These are phyloP conservation scores for Crenuchus spilurus DNA, from an alignment of 2,797 vertebrate species.

Conservation along the genomic window DNA sequence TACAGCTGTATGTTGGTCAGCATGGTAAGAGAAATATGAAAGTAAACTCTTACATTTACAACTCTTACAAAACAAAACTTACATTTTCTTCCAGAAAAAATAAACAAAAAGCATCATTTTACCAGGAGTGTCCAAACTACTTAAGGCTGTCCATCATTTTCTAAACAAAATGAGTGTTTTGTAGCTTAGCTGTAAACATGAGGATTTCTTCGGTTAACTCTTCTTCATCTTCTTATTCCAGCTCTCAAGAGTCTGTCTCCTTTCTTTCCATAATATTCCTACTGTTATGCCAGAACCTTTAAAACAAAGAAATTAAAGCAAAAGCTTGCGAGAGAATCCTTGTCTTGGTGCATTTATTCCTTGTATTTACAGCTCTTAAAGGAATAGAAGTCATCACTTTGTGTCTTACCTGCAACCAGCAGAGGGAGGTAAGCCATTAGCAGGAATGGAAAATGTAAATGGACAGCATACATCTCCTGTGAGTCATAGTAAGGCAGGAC, in stretches of 20 bases:
- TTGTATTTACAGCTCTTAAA: not conserved
- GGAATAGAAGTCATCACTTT: not conserved
- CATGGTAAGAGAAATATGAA: no score
- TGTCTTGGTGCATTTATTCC: not conserved
- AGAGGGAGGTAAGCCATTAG: slow-evolving; percentile 81
- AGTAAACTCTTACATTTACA: no score
- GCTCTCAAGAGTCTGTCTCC: slow-evolving; percentile 61
- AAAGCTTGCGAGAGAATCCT: not conserved
- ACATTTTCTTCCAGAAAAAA: no score
- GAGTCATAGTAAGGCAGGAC: slow-evolving; percentile 80
- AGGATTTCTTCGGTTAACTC: slow-evolving; percentile 51
- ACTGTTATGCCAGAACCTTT: slow-evolving; percentile 68
- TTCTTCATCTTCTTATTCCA: slow-evolving; percentile 70
- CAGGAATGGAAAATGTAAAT: slow-evolving; percentile 73
- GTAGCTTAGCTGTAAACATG: not conserved
- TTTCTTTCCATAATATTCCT: slow-evolving; percentile 71
- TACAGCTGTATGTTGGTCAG: no score
- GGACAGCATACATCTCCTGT: slow-evolving; percentile 68
- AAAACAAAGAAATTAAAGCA: slow-evolving; percentile 37
- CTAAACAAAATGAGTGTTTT: not conserved
- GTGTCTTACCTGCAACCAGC: slow-evolving; percentile 82
- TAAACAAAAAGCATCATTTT: no score
- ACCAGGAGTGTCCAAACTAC: no score
- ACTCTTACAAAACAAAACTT: no score
- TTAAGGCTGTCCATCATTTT: not conserved